Evolutionary conservation across 53 echinoderm and acorn worm species (phyloP).

Genomic region (Holothuria leucospilota): DNA sequence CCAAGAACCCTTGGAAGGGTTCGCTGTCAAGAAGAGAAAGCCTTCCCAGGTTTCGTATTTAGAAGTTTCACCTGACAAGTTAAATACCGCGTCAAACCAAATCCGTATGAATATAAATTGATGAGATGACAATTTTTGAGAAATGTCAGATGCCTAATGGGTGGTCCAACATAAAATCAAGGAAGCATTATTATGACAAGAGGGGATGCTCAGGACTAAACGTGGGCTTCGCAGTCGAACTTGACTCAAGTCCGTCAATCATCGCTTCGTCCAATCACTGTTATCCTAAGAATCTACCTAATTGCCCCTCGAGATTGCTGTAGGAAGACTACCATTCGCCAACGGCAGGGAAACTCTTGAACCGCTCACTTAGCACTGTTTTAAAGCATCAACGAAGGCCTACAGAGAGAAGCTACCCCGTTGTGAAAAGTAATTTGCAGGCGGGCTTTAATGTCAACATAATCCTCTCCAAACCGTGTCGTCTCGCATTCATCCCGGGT

Average conservation of each 20-base stretch:
- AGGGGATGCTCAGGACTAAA: constrained; percentile 10
- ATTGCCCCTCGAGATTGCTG: constrained; percentile 47
- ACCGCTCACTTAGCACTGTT: constrained; percentile 66
- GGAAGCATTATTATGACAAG: constrained; percentile 44
- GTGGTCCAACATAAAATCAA: constrained; percentile 36
- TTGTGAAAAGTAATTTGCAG: constrained; percentile 86
- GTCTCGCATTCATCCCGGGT: constrained; percentile 34
- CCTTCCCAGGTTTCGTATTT: constrained; percentile 27
- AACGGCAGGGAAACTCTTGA: constrained; percentile 32
- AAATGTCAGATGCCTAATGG: constrained; percentile 50
- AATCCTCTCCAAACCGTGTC: constrained; percentile 63
- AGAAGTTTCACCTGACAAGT: constrained; percentile 48
- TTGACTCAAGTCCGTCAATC: constrained; percentile 42
- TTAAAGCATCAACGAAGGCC: constrained; percentile 43
- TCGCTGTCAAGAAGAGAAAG: background rate
- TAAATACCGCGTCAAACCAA: constrained; percentile 54
- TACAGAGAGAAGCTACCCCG: constrained; percentile 58
- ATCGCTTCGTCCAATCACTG: constrained; percentile 45
- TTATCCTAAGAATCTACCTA: constrained; percentile 52
- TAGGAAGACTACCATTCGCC: constrained; percentile 51
- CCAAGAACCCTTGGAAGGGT: constrained; percentile 45
- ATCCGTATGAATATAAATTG: constrained; percentile 50
- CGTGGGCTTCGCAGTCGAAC: constrained; percentile 28
- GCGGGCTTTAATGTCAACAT: constrained; percentile 82
- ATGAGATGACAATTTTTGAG: constrained; percentile 16